Percentiles rank a stretch among this genome's conserved stretches.
Evolutionary conservation across 2,113 vertebrate genomes (phyloP).

Genomic region (Elgaria multicarinata): DNA sequence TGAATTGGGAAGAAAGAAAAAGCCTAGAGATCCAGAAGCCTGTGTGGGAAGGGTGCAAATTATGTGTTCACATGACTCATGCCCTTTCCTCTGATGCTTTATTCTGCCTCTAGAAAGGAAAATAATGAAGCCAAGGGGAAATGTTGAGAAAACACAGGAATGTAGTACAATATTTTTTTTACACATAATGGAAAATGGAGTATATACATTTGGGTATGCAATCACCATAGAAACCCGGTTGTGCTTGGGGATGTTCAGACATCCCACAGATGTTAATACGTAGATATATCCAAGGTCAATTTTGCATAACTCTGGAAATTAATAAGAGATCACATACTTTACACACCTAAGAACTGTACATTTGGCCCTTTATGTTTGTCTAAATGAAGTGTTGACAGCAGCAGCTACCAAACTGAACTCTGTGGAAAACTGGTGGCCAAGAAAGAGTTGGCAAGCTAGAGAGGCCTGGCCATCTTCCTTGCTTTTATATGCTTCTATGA

Average conservation of each 20-base stretch:
- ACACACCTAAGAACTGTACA: slow-evolving; percentile 39
- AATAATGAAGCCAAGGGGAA: neutral
- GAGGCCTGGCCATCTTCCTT: slow-evolving; percentile 28
- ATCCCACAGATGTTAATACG: slow-evolving; percentile 19
- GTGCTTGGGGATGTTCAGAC: neutral
- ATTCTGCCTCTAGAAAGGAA: neutral
- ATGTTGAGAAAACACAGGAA: slow-evolving; percentile 17
- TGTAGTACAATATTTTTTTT: neutral
- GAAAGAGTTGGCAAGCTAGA: slow-evolving; percentile 29
- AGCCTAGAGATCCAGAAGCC: slow-evolving; percentile 19
- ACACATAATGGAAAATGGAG: neutral
- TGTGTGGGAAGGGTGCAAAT: neutral
- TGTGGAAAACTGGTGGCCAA: slow-evolving; percentile 29
- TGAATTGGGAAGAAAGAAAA: slow-evolving; percentile 18
- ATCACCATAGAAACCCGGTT: neutral
- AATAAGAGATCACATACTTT: slow-evolving; percentile 22
- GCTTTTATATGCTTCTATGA: slow-evolving; percentile 45
- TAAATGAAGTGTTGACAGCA: slow-evolving; percentile 36
- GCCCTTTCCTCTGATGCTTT: neutral
- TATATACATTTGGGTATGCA: neutral
- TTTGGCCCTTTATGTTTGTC: neutral
- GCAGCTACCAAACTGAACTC: slow-evolving; percentile 23
- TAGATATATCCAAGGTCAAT: neutral
- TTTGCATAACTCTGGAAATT: slow-evolving; percentile 12
- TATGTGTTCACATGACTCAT: neutral